phyloP scores from a whole-genome alignment of 2,797 vertebrate genomes.

The Anguilla marmorata region DNA sequence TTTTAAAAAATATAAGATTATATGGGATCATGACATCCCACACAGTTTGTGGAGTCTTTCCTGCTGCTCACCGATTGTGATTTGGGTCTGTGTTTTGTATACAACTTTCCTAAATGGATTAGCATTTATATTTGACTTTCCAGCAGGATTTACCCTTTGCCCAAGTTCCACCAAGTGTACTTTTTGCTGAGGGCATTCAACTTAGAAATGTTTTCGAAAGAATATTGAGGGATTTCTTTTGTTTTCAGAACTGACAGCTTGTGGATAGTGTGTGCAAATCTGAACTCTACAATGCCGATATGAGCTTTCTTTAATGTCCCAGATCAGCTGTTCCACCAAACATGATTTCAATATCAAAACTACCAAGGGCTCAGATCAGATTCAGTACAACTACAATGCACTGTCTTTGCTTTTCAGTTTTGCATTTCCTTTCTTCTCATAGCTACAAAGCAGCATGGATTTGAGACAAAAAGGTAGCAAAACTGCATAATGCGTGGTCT shows the following conservation, averaged over 20 bases:
- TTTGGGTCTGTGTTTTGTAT: not conserved
- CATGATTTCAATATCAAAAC: not conserved
- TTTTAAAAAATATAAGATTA: not conserved
- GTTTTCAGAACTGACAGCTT: conserved; percentile 5
- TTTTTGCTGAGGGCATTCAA: not conserved
- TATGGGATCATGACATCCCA: not conserved
- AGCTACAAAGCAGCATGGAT: not conserved
- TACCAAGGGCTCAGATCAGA: not conserved
- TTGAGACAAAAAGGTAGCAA: not conserved
- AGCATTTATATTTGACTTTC: not conserved
- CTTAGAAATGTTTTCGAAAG: not conserved
- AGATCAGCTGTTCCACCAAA: not conserved
- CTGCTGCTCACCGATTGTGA: not conserved
- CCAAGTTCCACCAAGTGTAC: not conserved
- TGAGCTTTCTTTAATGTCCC: not conserved
- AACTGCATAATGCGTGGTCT: not conserved
- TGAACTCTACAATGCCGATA: not conserved
- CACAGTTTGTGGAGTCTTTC: not conserved
- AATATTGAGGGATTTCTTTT: not conserved
- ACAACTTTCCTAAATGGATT: not conserved
- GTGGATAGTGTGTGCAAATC: not conserved
- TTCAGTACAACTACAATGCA: not conserved
- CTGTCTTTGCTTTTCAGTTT: not conserved
- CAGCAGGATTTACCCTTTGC: not conserved
- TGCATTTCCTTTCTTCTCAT: not conserved